Evolutionary conservation across 2,888 invertebrate genomes (phyloP).

Genomic region (Gerris lacustris): DNA sequence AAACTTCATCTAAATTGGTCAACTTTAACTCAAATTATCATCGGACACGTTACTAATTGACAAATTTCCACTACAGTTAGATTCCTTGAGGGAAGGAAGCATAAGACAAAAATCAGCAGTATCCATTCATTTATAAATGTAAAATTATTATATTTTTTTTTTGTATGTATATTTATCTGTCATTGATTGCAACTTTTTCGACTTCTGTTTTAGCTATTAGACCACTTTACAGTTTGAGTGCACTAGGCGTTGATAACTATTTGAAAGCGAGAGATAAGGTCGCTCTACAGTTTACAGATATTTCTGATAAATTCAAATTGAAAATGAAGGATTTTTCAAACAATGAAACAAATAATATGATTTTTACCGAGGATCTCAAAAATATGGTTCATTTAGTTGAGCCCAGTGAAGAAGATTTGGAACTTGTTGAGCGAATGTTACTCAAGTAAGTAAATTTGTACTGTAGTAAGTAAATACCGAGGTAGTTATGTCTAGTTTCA

Average conservation of each 20-base stretch:
- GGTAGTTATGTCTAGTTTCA: conserved; percentile 4
- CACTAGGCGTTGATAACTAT: conserved; percentile 53
- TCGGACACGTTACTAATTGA: no score
- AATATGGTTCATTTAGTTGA: conserved; percentile 62
- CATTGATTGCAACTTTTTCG: background rate
- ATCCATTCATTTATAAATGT: background rate
- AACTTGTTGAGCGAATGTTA: conserved; percentile 54
- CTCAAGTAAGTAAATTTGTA: conserved; percentile 43
- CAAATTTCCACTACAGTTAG: no score
- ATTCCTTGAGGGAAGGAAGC: no score
- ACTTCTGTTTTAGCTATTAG: conserved; percentile 8
- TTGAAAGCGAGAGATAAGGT: conserved; percentile 42
- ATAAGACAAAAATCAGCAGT: no score
- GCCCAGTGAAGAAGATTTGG: conserved; percentile 46
- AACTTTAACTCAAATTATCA: no score
- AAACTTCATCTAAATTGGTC: no score
- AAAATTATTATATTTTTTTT: background rate
- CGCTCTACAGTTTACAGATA: conserved; percentile 48
- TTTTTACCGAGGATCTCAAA: conserved; percentile 76
- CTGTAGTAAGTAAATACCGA: background rate
- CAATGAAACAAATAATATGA: conserved; percentile 47
- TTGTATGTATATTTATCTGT: background rate
- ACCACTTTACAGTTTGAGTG: conserved; percentile 32
- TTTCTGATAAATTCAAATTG: conserved; percentile 50
- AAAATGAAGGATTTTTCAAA: conserved; percentile 56